These are phyloP conservation scores for Aspidiotus destructor DNA, from an alignment of 2,888 invertebrate genomes.

Conservation along the genomic window DNA sequence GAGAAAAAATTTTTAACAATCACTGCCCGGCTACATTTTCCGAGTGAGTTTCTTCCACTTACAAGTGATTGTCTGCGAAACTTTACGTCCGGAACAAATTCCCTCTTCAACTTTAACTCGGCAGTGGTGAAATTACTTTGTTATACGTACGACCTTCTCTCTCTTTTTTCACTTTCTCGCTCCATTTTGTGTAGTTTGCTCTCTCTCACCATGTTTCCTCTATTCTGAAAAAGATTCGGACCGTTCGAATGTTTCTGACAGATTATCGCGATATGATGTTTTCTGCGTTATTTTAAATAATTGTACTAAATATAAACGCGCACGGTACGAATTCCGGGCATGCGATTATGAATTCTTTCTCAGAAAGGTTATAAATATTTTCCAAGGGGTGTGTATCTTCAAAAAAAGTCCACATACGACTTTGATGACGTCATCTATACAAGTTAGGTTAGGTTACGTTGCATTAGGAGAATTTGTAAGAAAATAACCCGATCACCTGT, in stretches of 20 bases:
- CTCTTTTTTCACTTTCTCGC: not conserved
- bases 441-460: too few species aligned
- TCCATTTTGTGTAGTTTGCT: too few species aligned
- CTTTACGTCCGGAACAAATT: not conserved
- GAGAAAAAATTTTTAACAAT: not conserved
- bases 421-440: too few species aligned
- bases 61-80: not conserved
- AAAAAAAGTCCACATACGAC: too few species aligned
- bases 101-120: not conserved
- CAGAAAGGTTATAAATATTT: too few species aligned
- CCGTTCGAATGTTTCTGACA: constrained; percentile 1
- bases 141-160: not conserved
- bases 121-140: not conserved
- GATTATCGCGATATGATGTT: not conserved
- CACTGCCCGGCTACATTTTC: not conserved
- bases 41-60: constrained; percentile 1
- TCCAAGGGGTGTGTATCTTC: too few species aligned
- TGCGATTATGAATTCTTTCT: too few species aligned
- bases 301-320: not conserved
- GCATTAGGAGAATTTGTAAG: too few species aligned
- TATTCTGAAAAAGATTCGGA: not conserved
- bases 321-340: not conserved
- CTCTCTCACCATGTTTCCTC: too few species aligned
- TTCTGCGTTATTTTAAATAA: constrained; percentile 2
- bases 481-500: too few species aligned